Base-by-base conservation (phyloP, 2,113 vertebrate genomes). In the Xenopus borealis region DNA sequence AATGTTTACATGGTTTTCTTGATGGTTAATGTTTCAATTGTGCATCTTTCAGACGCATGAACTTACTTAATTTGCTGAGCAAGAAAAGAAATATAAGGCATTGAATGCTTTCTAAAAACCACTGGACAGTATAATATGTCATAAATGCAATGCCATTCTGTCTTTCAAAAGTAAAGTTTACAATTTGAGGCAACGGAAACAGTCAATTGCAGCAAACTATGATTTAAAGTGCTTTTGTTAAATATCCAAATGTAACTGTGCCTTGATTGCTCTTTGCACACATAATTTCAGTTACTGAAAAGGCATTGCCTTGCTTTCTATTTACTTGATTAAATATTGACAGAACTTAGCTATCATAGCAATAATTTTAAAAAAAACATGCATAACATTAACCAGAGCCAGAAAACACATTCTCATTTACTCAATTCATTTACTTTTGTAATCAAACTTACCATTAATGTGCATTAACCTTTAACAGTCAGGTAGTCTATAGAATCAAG, bases 321-420 rank as follows among this genome's bases (percentile, higher is more conserved):
- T 75, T 75, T 75, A 52, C 72, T 44, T 62, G 18, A 75, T 75
- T 75, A 75, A 75, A 75, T 75, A 75, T 75, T 75, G 72, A 75
- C 72, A 53, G 61, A 75, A 50, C 23, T 62, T n/a, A 10, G n/a
- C 68, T 20, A 69, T 69, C 45, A 52, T 62, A 75, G 62, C 27
- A 62, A 72, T 53, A 62, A 61, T 68, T 61, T 75, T 62, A 20
- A 20, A 58, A 46, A 75, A 33, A 27, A 73, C 44, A 75, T 62
- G 7, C 57, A 75, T 16, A 68, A 20, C 47, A 47, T 75, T 68
- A 62, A 75, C 65, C 33, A 14, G 27, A 67, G 55, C 65, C 17
- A 46, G 55, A 27, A 61, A 52, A 52, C 65, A 58, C 23, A 52
- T 13, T 30, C 65, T 69, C 20, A 27, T 68, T 11, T 53, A 46